Base-by-base conservation (phyloP, 2,797 vertebrate genomes). In the Ceyx erithaca region DNA sequence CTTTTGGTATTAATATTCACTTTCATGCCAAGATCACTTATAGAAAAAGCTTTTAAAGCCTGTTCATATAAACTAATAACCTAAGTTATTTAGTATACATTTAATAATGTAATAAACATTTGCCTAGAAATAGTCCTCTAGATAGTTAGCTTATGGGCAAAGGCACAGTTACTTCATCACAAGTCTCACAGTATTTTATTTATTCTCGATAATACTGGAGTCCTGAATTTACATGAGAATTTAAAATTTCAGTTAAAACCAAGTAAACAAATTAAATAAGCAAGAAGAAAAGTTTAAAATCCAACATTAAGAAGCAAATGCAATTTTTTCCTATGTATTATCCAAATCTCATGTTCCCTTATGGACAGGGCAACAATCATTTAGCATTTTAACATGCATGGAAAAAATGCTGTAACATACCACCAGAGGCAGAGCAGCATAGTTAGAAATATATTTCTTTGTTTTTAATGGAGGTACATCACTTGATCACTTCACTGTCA, bases 161-260 rank as follows among this genome's bases (percentile, higher is more conserved):
- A 68, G 14, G 12, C 35, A 87, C 25, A 33, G 13, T 4, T 68
- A 71, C 11, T 58, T 73, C 40, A 75, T 58, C 37, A 58, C 8
- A 82, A 76, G 18, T 31, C 25, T 62, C 46, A 71, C 7, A 19
- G 3, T 51, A 62, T 45, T 71, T 7, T 22, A 7, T 28, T 68
- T 72, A 54, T 35, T 68, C 25, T 75, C 33, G 78, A 9, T 55
- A 80, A 54, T 25, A 63, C 21, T 9, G 3, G 8, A 43, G 25
- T 51, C 40, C 28, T 90, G 30, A 76, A 80, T 59, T 85, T 51
- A 58, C 15, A 33, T 6, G 7, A 67, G 23, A 80, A 70, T 61
- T 83, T 83, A 21, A 92, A 80, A 14, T 66, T 85, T 78, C 61
- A 76, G 9, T 48, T 85, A 82, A 91, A 91, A 89, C 7, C 33